These are phyloP conservation scores for Eilema griseolum DNA, from an alignment of 2,888 invertebrate species.

Conservation along the genomic window DNA sequence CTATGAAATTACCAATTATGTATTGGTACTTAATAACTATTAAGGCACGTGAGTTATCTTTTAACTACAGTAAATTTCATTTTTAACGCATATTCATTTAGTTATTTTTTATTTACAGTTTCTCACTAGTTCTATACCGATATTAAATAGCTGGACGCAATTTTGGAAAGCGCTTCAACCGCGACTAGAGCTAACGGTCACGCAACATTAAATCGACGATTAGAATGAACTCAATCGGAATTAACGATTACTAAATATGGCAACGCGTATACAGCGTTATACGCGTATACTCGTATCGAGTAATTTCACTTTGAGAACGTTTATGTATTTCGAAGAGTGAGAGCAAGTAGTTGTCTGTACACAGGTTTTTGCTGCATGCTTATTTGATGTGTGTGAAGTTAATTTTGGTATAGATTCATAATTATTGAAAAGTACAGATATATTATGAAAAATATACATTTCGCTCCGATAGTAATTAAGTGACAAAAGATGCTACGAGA, in stretches of 20 bases:
- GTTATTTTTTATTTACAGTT: not conserved
- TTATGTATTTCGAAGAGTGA: slow-evolving; percentile 14
- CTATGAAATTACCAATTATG: slow-evolving; percentile 13
- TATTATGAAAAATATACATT: not conserved
- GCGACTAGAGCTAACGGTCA: slow-evolving; percentile 61
- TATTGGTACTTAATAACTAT: slow-evolving; percentile 1
- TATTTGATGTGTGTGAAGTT: not conserved
- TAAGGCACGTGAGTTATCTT: slow-evolving; percentile 10
- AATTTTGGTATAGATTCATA: no score
- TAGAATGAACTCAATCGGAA: slow-evolving; percentile 63
- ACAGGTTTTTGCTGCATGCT: not conserved
- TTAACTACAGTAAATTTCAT: not conserved
- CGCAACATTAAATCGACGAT: slow-evolving; percentile 68
- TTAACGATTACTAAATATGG: slow-evolving; percentile 53
- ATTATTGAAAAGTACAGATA: not conserved
- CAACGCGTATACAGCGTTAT: slow-evolving; percentile 34
- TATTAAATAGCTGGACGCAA: slow-evolving; percentile 56
- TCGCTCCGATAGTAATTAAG: no score
- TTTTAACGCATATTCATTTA: not conserved
- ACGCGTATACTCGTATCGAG: slow-evolving; percentile 23
- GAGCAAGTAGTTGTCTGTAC: not conserved
- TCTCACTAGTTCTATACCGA: slow-evolving; percentile 13
- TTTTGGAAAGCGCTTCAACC: slow-evolving; percentile 72
- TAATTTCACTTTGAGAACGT: slow-evolving; percentile 33
- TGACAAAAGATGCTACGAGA: not conserved